Base-by-base conservation (phyloP, 2,888 invertebrate species). In the Heliconius ismenius region DNA sequence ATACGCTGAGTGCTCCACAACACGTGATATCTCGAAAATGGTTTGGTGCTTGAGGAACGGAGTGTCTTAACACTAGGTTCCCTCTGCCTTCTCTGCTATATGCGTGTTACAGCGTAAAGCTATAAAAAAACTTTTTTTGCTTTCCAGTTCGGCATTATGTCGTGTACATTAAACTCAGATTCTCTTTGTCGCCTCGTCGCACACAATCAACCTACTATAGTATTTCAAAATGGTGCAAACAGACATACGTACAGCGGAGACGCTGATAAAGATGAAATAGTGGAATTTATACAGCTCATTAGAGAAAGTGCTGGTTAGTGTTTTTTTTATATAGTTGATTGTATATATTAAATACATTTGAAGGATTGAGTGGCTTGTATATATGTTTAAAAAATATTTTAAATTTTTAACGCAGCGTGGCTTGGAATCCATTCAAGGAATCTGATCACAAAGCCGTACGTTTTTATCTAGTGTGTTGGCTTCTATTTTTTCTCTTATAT, bases 71-170 rank as follows among this genome's bases (percentile, higher is more conserved):
- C 49, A 49, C 49, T 49, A 49, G 6, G 18, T 49, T 18, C 49
- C 18, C 21, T 21, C 6, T 54, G 54, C 21, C 54, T 15, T 43
- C 43, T 15, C 43, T 43, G 15, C 43, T 21, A 21, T 54, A 21
- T 21, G 54, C 21, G 54, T 18, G 21, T 21, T 13, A 13, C 60
- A 13, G 24, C 13, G 11, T 24, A 4, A 24, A 60, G 24, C 60
- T 10, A 7, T 54, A 62, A 62, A 60, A n/a, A 63, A 6, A 7
- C 2, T 24, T 7, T 32, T 63, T 28, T 63, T 36, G n/a, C 15
- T 11, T 36, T 65, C n/a, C 86, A 93, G 92, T 92, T 93, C 74
- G 92, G 92, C 15, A 91, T 92, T 81, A 86, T 92, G 84, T 78
- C 83, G 11, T 93, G 93, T 77, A 87, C 87, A 0, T 63, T 81